A percentile compares a stretch with the other conserved stretches of the same genome.
These are phyloP conservation scores for Chesias legatella DNA, from an alignment of 2,888 invertebrate genomes.

Conservation along the genomic window DNA sequence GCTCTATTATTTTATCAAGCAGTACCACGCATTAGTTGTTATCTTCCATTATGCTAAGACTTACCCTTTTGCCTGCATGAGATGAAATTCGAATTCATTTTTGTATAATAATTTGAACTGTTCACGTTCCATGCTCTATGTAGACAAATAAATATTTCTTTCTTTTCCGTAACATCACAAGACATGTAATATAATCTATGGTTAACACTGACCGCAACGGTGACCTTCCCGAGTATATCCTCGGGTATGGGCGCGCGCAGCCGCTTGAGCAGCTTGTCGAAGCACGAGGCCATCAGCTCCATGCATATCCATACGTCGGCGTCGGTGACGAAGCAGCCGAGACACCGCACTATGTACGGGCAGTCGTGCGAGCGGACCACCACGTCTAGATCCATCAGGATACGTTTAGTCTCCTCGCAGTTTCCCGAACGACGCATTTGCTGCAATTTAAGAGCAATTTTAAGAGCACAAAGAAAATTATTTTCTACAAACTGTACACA, in stretches of 20 bases:
- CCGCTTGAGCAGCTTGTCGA: slow-evolving; percentile 96
- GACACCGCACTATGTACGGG: slow-evolving; percentile 97
- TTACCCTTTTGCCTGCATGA: no score
- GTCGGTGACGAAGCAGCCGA: slow-evolving; percentile 98
- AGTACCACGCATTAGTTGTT: no score
- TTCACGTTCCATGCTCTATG: no score
- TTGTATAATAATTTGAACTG: no score
- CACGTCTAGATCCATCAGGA: slow-evolving; percentile 99
- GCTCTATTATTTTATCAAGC: no score
- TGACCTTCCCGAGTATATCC: slow-evolving; percentile 96
- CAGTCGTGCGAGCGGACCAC: slow-evolving; percentile 98
- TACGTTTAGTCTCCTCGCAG: slow-evolving; percentile 97
- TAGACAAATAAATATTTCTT: no score
- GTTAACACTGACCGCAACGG: slow-evolving; percentile 88
- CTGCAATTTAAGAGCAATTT: no score
- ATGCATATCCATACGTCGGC: slow-evolving; percentile 99
- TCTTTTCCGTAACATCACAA: no score
- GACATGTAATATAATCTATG: neutral
- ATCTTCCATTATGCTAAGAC: no score
- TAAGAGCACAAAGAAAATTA: no score
- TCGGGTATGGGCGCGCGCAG: slow-evolving; percentile 96
- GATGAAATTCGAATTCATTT: no score
- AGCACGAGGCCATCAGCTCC: slow-evolving; percentile 99
- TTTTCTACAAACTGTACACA: no score
- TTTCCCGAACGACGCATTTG: slow-evolving; percentile 99